phyloP scores from a whole-genome alignment of 1,140 invertebrate species.

The Brachionus asplanchnoidis region DNA sequence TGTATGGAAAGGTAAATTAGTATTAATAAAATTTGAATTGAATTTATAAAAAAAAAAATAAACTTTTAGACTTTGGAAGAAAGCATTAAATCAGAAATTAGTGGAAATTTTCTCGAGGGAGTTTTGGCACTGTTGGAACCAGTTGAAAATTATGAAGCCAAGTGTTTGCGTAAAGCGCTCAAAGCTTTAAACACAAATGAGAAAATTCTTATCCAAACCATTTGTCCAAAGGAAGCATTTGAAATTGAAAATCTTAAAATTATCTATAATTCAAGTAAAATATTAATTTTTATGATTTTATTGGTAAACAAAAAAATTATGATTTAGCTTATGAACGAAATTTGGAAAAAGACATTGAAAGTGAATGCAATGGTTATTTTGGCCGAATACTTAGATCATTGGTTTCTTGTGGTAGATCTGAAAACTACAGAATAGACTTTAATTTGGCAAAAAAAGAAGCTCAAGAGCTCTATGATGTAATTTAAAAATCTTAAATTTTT shows the following conservation, averaged over 20 bases:
- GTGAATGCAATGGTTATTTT: conserved; percentile 56
- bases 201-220: background rate
- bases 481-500: too few species aligned
- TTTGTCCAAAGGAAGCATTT: conserved; percentile 32
- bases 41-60: background rate
- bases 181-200: conserved; percentile 44
- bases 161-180: conserved; percentile 49
- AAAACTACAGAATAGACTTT: conserved; percentile 44
- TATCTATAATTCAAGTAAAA: conserved; percentile 11
- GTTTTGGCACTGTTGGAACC: conserved; percentile 72
- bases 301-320: too few species aligned
- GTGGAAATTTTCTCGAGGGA: conserved; percentile 78
- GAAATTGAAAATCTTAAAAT: conserved; percentile 32
- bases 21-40: too few species aligned
- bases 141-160: conserved; percentile 50
- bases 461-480: conserved; percentile 45
- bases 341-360: conserved; percentile 54
- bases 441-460: conserved; percentile 46
- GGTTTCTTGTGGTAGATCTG: conserved; percentile 46
- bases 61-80: conserved; percentile 61
- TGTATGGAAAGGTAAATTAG: conserved; percentile 24
- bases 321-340: conserved; percentile 50
- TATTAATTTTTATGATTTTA: too few species aligned
- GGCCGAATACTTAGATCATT: conserved; percentile 52
- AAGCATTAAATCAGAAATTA: conserved; percentile 76